Evolutionary conservation across 2,113 vertebrate species (phyloP).

Genomic region (Alaudala cheleensis): DNA sequence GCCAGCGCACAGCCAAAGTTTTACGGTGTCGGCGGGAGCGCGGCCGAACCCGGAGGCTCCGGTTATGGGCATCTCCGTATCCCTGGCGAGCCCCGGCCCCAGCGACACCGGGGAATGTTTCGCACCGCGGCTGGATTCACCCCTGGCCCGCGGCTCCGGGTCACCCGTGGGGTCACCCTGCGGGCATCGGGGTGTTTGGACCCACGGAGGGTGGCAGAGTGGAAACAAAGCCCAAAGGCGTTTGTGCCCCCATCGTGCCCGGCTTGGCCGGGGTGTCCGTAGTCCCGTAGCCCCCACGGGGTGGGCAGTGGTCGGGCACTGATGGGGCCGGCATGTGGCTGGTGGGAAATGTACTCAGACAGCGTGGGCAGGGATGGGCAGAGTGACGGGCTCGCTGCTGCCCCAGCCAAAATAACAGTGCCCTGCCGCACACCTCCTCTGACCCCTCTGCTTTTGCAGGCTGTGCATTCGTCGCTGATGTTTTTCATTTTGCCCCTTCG

Average conservation of each 20-base stretch:
- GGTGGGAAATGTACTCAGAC: background rate
- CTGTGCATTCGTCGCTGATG: background rate
- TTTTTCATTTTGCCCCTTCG: background rate
- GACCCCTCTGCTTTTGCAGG: background rate
- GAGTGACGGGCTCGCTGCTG: background rate
- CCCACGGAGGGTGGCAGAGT: background rate
- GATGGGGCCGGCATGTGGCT: rapidly evolving
- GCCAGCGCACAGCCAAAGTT: background rate
- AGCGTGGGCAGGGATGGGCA: background rate
- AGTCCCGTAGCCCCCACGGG: rapidly evolving
- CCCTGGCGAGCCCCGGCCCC: background rate
- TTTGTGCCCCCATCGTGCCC: rapidly evolving
- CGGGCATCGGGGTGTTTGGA: background rate
- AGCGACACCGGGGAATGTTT: rapidly evolving
- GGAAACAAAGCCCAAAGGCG: background rate
- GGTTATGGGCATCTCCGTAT: background rate
- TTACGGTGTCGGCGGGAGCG: background rate
- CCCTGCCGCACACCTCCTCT: background rate
- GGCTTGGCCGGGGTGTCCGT: background rate
- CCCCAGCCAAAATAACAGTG: background rate
- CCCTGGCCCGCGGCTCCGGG: background rate
- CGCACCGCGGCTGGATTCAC: background rate
- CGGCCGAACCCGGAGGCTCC: background rate
- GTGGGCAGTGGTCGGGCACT: rapidly evolving
- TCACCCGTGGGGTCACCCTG: background rate